Conservation (phyloP, 2,797 vertebrate species). For the Yasuhikotakia modesta region DNA sequence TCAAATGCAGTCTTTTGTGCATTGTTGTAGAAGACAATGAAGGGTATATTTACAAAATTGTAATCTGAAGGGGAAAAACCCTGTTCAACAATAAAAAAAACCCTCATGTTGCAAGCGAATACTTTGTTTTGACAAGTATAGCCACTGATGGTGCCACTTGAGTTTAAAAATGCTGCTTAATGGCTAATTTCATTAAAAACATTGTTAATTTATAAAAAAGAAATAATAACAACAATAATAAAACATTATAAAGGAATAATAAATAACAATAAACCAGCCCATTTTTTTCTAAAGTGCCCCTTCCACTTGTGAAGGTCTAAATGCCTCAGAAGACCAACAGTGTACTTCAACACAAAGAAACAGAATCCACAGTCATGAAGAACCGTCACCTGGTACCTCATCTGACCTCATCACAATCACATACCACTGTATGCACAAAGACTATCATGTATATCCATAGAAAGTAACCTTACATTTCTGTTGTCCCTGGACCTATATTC, state of each 20-base stretch:
- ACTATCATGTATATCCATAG: constrained; percentile 11
- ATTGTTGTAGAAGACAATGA: constrained; percentile 45
- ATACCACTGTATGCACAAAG: neutral
- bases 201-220: neutral
- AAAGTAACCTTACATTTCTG: constrained; percentile 22
- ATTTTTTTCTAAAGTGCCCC: too few relatives aligned
- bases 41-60: constrained; percentile 44
- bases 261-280: neutral
- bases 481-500: constrained; percentile 33
- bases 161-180: constrained; percentile 44
- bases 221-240: neutral
- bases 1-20: constrained; percentile 43
- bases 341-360: constrained; percentile 41
- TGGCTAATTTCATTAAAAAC: constrained; percentile 27
- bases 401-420: constrained; percentile 23
- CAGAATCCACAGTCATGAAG: constrained; percentile 6
- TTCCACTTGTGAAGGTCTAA: too few relatives aligned
- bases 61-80: constrained; percentile 23
- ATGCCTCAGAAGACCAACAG: neutral
- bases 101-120: constrained; percentile 6
- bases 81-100: constrained; percentile 16
- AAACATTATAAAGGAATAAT: constrained; percentile 40
- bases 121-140: constrained; percentile 44
- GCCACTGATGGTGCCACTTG: constrained; percentile 36
- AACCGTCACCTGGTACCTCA: constrained; percentile 17